Evolutionary conservation across 2,888 invertebrate genomes (phyloP).

Genomic region (Ischnura elegans): DNA sequence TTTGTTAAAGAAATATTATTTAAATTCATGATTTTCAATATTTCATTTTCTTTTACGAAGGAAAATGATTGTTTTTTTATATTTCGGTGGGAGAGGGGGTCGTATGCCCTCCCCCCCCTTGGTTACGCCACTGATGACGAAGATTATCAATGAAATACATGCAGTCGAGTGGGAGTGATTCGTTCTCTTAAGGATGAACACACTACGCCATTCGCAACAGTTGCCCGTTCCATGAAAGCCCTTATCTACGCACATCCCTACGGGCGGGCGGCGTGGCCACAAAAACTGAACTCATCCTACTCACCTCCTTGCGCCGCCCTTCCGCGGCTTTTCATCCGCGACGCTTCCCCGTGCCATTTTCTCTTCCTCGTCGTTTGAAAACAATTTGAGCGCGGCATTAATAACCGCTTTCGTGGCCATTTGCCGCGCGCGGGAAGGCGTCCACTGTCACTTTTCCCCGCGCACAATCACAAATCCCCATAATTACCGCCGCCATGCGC

Average conservation of each 20-base stretch:
- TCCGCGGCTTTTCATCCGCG: constrained; percentile 15
- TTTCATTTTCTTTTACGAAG: too few relatives aligned
- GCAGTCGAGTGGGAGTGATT: too few relatives aligned
- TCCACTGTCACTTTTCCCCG: constrained; percentile 11
- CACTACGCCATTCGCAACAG: constrained; percentile 25
- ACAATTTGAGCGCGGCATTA: constrained; percentile 19
- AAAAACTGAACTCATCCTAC: neutral
- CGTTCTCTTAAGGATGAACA: neutral
- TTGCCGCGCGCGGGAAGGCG: neutral
- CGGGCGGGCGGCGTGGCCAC: neutral
- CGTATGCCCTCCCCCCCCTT: too few relatives aligned
- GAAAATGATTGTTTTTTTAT: too few relatives aligned
- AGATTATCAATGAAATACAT: too few relatives aligned
- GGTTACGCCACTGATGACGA: too few relatives aligned
- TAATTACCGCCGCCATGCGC: constrained; percentile 21
- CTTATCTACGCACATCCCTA: neutral
- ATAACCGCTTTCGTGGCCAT: constrained; percentile 29
- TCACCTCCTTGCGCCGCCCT: neutral
- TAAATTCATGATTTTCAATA: too few relatives aligned
- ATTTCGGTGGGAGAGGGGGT: too few relatives aligned
- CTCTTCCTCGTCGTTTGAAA: constrained; percentile 27
- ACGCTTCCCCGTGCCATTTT: neutral
- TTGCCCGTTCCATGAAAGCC: neutral
- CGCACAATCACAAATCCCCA: constrained; percentile 17
- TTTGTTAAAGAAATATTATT: too few relatives aligned